Conservation (phyloP, 2,888 invertebrate species). For the Cephus runcator region DNA sequence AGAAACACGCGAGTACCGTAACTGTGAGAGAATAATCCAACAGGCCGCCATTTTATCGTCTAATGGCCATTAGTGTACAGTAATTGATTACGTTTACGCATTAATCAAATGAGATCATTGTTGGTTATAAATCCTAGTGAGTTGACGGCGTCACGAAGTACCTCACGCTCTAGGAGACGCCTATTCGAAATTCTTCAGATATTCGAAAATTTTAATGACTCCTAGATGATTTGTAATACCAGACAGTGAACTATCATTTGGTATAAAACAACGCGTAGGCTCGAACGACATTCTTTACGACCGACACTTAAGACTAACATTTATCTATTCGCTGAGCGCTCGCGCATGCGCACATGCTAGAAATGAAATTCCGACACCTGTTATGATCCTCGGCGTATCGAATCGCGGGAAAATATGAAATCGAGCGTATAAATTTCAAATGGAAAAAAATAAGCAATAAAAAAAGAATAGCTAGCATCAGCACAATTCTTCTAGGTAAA, state of each 20-base stretch:
- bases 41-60: constrained; percentile 11
- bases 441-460: background rate
- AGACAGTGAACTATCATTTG: background rate
- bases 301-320: background rate
- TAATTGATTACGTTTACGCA: constrained; percentile 13
- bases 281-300: background rate
- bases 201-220: background rate
- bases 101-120: constrained; percentile 9
- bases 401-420: no score
- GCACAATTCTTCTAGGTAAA: no score
- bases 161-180: background rate
- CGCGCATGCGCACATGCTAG: background rate
- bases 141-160: background rate
- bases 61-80: constrained; percentile 12
- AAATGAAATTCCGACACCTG: background rate
- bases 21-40: background rate
- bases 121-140: background rate
- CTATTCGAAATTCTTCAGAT: background rate
- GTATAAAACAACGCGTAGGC: background rate
- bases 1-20: background rate
- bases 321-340: background rate
- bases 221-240: background rate
- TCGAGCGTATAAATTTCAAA: no score
- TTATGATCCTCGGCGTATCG: background rate
- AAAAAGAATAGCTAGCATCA: no score